Evolutionary conservation across 2,888 invertebrate genomes (phyloP).

Genomic region (Teinopalpus imperialis): DNA sequence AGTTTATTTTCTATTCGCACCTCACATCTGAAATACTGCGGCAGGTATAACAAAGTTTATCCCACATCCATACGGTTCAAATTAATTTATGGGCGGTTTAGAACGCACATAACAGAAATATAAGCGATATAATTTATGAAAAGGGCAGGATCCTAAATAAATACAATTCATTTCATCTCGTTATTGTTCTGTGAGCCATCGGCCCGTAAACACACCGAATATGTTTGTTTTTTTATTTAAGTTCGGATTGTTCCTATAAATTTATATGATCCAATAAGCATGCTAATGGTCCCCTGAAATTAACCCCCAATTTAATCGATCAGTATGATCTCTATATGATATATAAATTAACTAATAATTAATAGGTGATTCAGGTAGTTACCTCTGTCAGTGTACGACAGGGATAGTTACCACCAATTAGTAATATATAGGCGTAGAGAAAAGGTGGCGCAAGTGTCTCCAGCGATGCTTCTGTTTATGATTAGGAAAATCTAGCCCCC

Average conservation of each 20-base stretch:
- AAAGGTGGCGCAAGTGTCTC: no score
- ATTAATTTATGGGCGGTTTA: constrained; percentile 25
- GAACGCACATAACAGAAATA: constrained; percentile 38
- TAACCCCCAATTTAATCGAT: no score
- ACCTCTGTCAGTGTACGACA: no score
- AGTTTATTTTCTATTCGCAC: constrained; percentile 18
- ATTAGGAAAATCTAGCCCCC: no score
- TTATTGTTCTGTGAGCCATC: constrained; percentile 20
- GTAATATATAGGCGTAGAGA: no score
- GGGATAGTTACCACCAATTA: no score
- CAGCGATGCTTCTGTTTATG: no score
- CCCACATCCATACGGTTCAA: constrained; percentile 14
- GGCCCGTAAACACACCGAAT: constrained; percentile 1
- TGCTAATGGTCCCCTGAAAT: not conserved
- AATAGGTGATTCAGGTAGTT: no score
- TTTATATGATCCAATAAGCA: not conserved
- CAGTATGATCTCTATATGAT: no score
- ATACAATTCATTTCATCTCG: constrained; percentile 42
- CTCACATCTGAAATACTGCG: constrained; percentile 10
- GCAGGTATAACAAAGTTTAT: constrained; percentile 17
- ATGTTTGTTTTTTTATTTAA: constrained; percentile 9
- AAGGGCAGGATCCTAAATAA: constrained; percentile 43
- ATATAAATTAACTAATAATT: no score
- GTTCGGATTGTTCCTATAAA: constrained; percentile 9
- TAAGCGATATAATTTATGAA: constrained; percentile 43